A percentile compares a stretch with the other conserved stretches of the same genome.
phyloP scores from a whole-genome alignment of 1,140 invertebrate species.

The Drosophila azteca region DNA sequence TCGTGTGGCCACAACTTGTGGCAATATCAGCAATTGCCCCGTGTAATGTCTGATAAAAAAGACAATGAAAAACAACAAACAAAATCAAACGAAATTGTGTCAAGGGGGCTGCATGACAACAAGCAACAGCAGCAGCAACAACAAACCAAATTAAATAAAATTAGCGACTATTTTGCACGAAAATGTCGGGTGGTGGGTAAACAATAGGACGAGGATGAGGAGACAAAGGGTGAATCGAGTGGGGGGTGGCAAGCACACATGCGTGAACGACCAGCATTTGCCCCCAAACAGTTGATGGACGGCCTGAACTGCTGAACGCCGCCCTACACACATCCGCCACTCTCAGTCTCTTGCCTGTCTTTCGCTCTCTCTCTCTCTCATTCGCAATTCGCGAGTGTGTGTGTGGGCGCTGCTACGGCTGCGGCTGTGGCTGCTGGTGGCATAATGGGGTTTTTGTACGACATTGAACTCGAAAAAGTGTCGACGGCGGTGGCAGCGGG shows the following conservation, averaged over 20 bases:
- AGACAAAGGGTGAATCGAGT: slow-evolving; percentile 7
- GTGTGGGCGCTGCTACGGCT: slow-evolving; percentile 38
- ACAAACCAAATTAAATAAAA: slow-evolving; percentile 77
- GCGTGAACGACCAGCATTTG: slow-evolving; percentile 43
- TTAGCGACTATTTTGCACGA: slow-evolving; percentile 76
- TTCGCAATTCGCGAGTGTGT: slow-evolving; percentile 18
- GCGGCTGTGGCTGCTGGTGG: slow-evolving; percentile 37
- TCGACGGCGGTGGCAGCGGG: slow-evolving; percentile 5
- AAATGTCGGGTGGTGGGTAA: slow-evolving; percentile 45
- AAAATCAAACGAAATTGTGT: slow-evolving; percentile 71
- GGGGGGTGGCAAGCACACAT: slow-evolving; percentile 30
- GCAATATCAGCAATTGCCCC: slow-evolving; percentile 53
- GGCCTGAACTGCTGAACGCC: slow-evolving; percentile 47
- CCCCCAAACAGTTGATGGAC: slow-evolving; percentile 49
- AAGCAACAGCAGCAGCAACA: slow-evolving; percentile 12
- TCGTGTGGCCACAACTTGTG: slow-evolving; percentile 50
- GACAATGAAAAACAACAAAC: neutral
- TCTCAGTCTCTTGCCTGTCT: neutral
- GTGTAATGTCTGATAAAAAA: slow-evolving; percentile 73
- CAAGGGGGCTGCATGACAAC: slow-evolving; percentile 68
- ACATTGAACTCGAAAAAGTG: slow-evolving; percentile 83
- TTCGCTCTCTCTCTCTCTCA: slow-evolving; percentile 13
- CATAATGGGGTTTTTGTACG: slow-evolving; percentile 79
- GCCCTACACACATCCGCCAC: slow-evolving; percentile 62
- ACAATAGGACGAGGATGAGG: slow-evolving; percentile 32